Evolutionary conservation across 1,140 invertebrate genomes (phyloP).

Genomic region (Pararge aegeria): DNA sequence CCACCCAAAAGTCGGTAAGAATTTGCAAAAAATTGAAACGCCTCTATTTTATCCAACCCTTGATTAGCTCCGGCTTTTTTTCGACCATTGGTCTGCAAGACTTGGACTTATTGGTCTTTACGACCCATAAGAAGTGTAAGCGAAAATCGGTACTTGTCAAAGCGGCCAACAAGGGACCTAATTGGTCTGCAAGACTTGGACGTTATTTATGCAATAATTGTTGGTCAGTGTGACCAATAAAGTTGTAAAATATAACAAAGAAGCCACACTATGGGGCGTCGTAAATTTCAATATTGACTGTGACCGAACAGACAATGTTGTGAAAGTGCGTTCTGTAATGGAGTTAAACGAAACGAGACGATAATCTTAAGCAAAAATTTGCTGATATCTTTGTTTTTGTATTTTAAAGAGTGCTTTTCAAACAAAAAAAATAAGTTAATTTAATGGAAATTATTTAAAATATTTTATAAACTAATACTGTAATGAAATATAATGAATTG

Average conservation of each 20-base stretch:
- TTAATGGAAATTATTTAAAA: too few relatives aligned
- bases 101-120: conserved; percentile 23
- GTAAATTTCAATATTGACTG: conserved; percentile 60
- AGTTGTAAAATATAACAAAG: conserved; percentile 49
- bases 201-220: background rate
- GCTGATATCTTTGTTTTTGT: background rate
- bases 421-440: too few relatives aligned
- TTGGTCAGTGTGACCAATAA: conserved; percentile 36
- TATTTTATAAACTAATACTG: too few relatives aligned
- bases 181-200: background rate
- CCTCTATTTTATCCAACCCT: conserved; percentile 33
- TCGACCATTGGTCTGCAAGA: conserved; percentile 42
- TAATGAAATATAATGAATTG: too few relatives aligned
- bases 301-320: conserved; percentile 39
- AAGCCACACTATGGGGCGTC: conserved; percentile 38
- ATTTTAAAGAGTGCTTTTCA: too few relatives aligned
- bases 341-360: background rate
- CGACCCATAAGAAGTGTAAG: conserved; percentile 16
- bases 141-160: conserved; percentile 30
- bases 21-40: conserved; percentile 22
- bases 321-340: background rate
- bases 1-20: conserved; percentile 27
- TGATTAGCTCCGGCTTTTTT: conserved; percentile 36
- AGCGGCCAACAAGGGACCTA: conserved; percentile 5
- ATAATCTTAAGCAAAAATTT: background rate